Evolutionary conservation across 2,113 vertebrate species (phyloP).

Genomic region (Pelecanoides urinatrix): DNA sequence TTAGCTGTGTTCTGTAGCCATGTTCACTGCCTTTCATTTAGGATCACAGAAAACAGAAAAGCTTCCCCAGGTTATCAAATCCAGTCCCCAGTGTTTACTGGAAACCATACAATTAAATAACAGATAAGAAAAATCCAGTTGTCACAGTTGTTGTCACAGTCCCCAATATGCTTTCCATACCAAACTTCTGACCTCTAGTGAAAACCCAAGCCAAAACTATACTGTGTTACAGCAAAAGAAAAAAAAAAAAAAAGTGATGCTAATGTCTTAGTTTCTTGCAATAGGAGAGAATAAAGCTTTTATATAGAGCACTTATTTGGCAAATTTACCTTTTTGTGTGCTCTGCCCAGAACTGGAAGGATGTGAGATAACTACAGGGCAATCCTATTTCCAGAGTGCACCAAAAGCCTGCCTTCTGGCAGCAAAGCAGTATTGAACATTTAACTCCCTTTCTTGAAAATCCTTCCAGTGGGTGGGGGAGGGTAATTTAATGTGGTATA

Average conservation of each 20-base stretch:
- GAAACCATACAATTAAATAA: not conserved
- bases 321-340: not conserved
- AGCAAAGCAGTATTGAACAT: not conserved
- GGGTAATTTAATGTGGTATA: not conserved
- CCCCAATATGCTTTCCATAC: not conserved
- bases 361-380: not conserved
- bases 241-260: not conserved
- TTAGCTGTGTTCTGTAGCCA: not conserved
- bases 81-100: not conserved
- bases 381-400: not conserved
- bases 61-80: not conserved
- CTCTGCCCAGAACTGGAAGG: not conserved
- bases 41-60: not conserved
- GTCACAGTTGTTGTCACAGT: not conserved
- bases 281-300: not conserved
- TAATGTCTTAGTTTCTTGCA: not conserved
- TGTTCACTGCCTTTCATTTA: not conserved
- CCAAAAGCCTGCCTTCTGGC: not conserved
- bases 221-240: not conserved
- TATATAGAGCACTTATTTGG: not conserved
- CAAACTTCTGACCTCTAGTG: not conserved
- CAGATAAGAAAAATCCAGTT: not conserved
- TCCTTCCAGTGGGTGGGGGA: not conserved
- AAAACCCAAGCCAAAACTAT: not conserved
- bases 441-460: not conserved